Percentiles rank a stretch among this genome's conserved stretches.
These are phyloP conservation scores for Actinia tenebrosa DNA, from an alignment of 64 coral and sea anemone genomes.

Conservation along the genomic window DNA sequence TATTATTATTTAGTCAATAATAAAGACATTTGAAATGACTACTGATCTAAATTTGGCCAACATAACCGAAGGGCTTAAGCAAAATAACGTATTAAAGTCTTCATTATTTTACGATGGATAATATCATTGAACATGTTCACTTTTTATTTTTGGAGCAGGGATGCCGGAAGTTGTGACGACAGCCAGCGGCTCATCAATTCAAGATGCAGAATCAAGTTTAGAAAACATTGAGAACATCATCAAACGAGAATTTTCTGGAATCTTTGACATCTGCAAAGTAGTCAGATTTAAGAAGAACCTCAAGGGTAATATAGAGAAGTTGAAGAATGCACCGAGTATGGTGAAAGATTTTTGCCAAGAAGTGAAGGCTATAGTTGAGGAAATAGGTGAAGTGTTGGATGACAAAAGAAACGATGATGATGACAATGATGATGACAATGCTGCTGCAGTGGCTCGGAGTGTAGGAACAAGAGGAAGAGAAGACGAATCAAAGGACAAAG, in stretches of 20 bases:
- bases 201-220: conserved; percentile 15
- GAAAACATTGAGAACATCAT: conserved; percentile 39
- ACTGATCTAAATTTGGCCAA: too few relatives aligned
- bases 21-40: too few relatives aligned
- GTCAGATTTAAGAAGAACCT: conserved; percentile 52
- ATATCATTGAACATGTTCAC: background rate
- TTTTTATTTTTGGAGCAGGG: background rate
- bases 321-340: conserved; percentile 64
- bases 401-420: conserved; percentile 9
- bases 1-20: too few relatives aligned
- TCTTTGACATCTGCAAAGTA: conserved; percentile 55
- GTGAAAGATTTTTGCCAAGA: conserved; percentile 59
- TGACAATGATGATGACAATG: background rate
- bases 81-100: too few relatives aligned
- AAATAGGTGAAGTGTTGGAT: conserved; percentile 65
- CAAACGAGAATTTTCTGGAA: conserved; percentile 44
- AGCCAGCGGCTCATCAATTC: conserved; percentile 42
- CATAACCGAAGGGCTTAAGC: too few relatives aligned
- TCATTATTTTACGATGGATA: background rate
- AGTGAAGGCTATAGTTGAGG: conserved; percentile 41
- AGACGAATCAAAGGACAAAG: background rate
- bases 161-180: conserved; percentile 56
- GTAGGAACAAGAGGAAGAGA: background rate
- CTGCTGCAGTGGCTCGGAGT: background rate
- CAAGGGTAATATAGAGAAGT: conserved; percentile 53